A percentile compares a stretch with the other conserved stretches of the same genome.
Conservation (phyloP, 2,797 vertebrate species). For the Poeciliopsis turneri region DNA sequence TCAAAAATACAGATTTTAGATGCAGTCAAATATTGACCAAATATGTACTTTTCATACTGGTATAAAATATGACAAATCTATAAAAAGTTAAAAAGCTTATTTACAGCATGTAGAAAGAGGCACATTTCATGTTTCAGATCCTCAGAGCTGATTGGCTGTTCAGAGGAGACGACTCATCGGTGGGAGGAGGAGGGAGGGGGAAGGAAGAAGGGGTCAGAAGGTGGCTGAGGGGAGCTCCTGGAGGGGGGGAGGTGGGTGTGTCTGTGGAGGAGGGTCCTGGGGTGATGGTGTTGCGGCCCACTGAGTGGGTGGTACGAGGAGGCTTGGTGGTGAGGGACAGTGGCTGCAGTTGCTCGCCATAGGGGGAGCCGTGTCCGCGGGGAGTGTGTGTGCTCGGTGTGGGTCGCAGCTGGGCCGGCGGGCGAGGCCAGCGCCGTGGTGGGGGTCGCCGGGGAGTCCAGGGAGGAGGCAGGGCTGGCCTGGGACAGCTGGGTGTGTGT, state of each 20-base stretch:
- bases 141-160: constrained; percentile 80
- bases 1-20: constrained; percentile 66
- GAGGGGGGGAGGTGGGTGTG: constrained; percentile 66
- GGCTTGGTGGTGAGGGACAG: constrained; percentile 92
- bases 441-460: constrained; percentile 92
- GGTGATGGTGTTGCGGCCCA: constrained; percentile 27
- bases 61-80: constrained; percentile 78
- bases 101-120: constrained; percentile 68
- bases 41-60: constrained; percentile 85
- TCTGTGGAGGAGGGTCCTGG: constrained; percentile 54
- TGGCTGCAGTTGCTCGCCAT: constrained; percentile 89
- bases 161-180: constrained; percentile 83
- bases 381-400: constrained; percentile 81
- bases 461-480: constrained; percentile 90
- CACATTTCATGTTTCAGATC: constrained; percentile 5
- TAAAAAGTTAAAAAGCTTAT: constrained; percentile 64
- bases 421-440: constrained; percentile 88
- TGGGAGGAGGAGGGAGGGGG: constrained; percentile 76
- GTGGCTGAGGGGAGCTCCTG: constrained; percentile 71
- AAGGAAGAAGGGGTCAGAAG: constrained; percentile 82
- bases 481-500: constrained; percentile 81
- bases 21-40: constrained; percentile 98
- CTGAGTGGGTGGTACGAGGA: constrained; percentile 69
- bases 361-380: constrained; percentile 53
- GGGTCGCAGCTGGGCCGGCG: constrained; percentile 86